Base-by-base conservation (phyloP, 2,797 vertebrate species). In the Lates japonicus region DNA sequence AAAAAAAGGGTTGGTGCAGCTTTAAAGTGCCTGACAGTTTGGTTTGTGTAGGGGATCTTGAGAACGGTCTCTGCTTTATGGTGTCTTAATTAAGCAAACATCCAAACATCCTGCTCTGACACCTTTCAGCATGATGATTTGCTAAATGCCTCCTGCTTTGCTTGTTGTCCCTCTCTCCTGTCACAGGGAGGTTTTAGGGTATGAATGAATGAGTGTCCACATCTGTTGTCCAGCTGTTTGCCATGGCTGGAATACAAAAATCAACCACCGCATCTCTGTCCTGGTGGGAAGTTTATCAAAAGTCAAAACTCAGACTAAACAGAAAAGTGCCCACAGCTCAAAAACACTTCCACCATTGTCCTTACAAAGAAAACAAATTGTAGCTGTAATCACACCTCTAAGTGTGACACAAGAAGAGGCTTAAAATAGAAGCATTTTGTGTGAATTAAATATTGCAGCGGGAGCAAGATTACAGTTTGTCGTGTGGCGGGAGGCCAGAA, bases 281-380 rank as follows among this genome's bases (percentile, higher is more conserved):
- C 8, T 22, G 11, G 29, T 29, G 63, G 66, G 39, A 69, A 51
- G 31, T 57, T 37, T 52, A 58, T 59, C 29, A 5, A 25, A 51
- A 74, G 33, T 49, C 44, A 3, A 2, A 69, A 60, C 33, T 59
- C 46, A 72, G 49, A 74, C 80, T 69, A 33, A 74, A 77, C 52
- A 70, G 14, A 44, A 12, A 48, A 37, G 44, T 9, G 14, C 33
- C 17, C 42, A 31, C 29, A 7, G 67, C 12, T 41, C 49, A 5
- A 19, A 5, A 19, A 59, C 69, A 55, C 59, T 9, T 35, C 20
- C 48, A 55, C 65, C 58, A 41, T 59, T 70, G 65, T 51, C 41
- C 20, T 48, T 29, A 22, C 46, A 59, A 48, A 39, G 46, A 55
- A 46, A 66, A 70, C 39, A 70, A 20, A 2, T 29, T 31, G n/a